Conservation (phyloP, 2,113 vertebrate genomes). For the Hemibagrus wyckioides region DNA sequence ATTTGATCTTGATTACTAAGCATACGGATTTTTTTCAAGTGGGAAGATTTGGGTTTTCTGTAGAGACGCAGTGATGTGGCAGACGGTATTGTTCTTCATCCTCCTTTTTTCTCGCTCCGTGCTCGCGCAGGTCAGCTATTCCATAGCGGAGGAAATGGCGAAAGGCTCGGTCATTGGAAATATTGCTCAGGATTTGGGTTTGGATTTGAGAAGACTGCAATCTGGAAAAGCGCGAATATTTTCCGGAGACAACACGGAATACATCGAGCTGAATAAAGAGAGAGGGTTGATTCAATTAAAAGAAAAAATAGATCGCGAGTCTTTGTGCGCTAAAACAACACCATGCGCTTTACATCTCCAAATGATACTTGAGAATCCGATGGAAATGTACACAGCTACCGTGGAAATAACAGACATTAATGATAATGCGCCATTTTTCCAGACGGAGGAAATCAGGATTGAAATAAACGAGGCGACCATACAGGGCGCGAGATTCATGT, state of each 20-base stretch:
- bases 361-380: constrained; percentile 63
- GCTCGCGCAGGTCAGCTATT: constrained; percentile 62
- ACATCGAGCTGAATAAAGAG: constrained; percentile 60
- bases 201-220: constrained; percentile 60
- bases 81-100: constrained; percentile 35
- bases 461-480: constrained; percentile 60
- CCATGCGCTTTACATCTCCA: constrained; percentile 49
- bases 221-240: constrained; percentile 59
- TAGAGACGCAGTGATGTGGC: constrained; percentile 57
- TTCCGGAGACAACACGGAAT: constrained; percentile 58
- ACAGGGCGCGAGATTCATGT: constrained; percentile 57
- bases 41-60: background rate
- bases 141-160: constrained; percentile 67
- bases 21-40: background rate
- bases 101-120: constrained; percentile 33
- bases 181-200: constrained; percentile 66
- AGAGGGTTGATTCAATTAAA: constrained; percentile 57
- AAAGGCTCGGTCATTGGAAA: constrained; percentile 67
- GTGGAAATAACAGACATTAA: constrained; percentile 57
- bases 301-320: constrained; percentile 61
- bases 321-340: constrained; percentile 49
- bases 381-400: constrained; percentile 63
- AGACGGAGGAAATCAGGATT: constrained; percentile 33
- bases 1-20: constrained; percentile 49
- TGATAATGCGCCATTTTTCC: constrained; percentile 43